Evolutionary conservation across 2,888 invertebrate species (phyloP).

Genomic region (Chrysotoxum bicinctum): DNA sequence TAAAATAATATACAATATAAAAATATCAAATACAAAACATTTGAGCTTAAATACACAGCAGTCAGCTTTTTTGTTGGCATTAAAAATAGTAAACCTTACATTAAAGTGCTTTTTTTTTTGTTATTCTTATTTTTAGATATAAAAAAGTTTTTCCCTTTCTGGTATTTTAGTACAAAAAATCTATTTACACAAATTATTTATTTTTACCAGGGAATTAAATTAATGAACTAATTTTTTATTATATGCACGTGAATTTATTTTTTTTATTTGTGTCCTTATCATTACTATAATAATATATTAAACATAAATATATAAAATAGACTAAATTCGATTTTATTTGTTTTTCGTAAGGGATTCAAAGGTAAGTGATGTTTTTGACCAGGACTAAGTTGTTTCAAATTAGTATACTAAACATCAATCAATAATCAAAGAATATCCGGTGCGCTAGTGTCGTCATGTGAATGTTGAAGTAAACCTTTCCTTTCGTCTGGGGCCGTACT

Average conservation of each 20-base stretch:
- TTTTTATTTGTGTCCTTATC: conserved; percentile 8
- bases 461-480: conserved; percentile 83
- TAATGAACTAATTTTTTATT: conserved; percentile 21
- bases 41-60: conserved; percentile 68
- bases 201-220: conserved; percentile 40
- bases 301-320: conserved; percentile 54
- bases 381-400: conserved; percentile 30
- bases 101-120: conserved; percentile 37
- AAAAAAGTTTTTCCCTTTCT: conserved; percentile 21
- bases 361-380: conserved; percentile 48
- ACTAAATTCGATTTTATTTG: conserved; percentile 71
- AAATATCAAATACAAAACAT: conserved; percentile 51
- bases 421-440: conserved; percentile 82
- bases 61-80: conserved; percentile 60
- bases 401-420: conserved; percentile 76
- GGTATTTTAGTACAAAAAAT: conserved; percentile 58
- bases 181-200: conserved; percentile 60
- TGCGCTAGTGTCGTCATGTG: conserved; percentile 82
- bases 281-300: conserved; percentile 39
- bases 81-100: conserved; percentile 63
- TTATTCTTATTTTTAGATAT: conserved; percentile 37
- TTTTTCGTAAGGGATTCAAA: conserved; percentile 42
- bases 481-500: conserved; percentile 83
- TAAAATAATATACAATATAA: conserved; percentile 34
- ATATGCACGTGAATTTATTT: conserved; percentile 28